Base-by-base conservation (phyloP, 2,797 vertebrate species). In the Ciconia nigra region DNA sequence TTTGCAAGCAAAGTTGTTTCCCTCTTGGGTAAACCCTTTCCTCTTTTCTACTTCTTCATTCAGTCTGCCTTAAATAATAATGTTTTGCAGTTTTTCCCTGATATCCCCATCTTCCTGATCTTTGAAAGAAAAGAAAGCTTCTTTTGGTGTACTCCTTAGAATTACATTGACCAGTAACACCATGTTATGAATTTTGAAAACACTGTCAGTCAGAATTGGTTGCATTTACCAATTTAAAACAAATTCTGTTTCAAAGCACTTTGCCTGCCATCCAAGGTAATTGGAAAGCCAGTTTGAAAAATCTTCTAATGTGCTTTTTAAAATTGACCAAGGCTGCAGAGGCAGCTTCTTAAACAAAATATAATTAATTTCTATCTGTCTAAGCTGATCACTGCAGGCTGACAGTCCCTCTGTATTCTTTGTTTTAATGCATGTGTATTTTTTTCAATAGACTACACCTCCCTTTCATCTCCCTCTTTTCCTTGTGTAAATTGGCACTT, bases 281-380 rank as follows among this genome's bases (percentile, higher is more conserved):
- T 97, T 98, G 98, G 96, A 97, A 98, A 98, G 86, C 94, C 96
- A 97, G 97, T 96, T 94, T 98, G 97, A 98, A 96, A 96, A 98
- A 98, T 97, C 96, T 97, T 98, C 93, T 97, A 97, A 97, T 93
- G 96, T 97, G 90, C 83, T 96, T 97, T 97, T 93, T 92, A 96
- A 98, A 98, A 98, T 95, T 97, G 98, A 98, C 97, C 98, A 98
- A 87, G 90, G 87, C 95, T 97, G 89, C 89, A 96, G 87, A 97
- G 89, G 84, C 89, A 97, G 96, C 93, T 97, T 97, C 93, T 98
- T 98, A 98, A 98, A 98, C 93, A 97, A 98, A 98, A 97, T 96
- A 97, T 97, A 98, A 98, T 98, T 98, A 98, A 98, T 98, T 98
- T 98, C 95, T 98, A 93, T 97, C 97, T 98, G 98, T 98, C 97